Base-by-base conservation (phyloP, 1,140 invertebrate genomes). In the Solenopsis invicta region DNA sequence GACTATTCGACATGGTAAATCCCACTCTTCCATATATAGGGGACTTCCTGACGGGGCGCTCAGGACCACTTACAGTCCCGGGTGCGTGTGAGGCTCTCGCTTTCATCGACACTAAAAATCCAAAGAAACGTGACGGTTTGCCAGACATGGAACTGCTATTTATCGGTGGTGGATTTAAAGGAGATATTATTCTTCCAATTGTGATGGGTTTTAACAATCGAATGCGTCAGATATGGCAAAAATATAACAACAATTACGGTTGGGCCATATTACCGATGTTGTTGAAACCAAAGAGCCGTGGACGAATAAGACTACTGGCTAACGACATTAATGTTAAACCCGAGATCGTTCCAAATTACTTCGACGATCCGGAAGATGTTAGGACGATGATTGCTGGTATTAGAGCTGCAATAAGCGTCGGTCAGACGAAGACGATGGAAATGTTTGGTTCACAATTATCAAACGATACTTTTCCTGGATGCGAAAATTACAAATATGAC, bases 271-370 rank as follows among this genome's bases (percentile, higher is more conserved):
- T 97, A 45, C 97, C 96, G 3, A 97, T 97, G 96, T 94, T 98
- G 0, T 93, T 98, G 94, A 95, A 97, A 62, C 98, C 98, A 1
- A 97, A 97, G 93, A 98, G 97, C 48, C 96, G 95, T 74, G 98
- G 98, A 2, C 96, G 95, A 80, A 96, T 99, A 41, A 96, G 96
- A 92, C 94, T 98, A 4, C 95, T 96, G 81, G 96, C 96, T 85
- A 96, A 93, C 0, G 13, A 98, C 94, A 98, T 98, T 5, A 96
- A 96, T 66, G 95, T 96, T 12, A 97, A 98, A 91, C 99, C 99
- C 0, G 94, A 97, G n/a, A 97, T 99, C 21, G 96, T 98, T 90
- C 97, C 98, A 0, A 98, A 98, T 88, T 98, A 98, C 91, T 97
- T 98, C 69, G 94, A 96, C 34, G 94, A 97, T 93, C 93, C 96